Evolutionary conservation across 1,140 invertebrate species (phyloP).

Genomic region (Chrysoperla carnea): DNA sequence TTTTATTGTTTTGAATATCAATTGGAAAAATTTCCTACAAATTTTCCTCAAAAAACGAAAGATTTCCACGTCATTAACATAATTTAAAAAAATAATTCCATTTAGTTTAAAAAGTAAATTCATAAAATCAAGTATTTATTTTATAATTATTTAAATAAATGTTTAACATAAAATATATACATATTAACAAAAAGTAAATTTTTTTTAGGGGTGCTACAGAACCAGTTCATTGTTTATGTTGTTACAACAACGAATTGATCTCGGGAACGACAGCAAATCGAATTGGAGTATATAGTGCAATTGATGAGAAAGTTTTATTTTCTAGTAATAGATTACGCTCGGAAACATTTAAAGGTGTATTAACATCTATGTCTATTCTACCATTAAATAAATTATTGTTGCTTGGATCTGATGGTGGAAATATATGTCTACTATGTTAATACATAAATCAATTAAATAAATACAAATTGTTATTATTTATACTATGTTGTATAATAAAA

Average conservation of each 20-base stretch:
- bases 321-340: slow-evolving; percentile 71
- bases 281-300: slow-evolving; percentile 70
- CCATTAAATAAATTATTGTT: slow-evolving; percentile 77
- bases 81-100: too few relatives aligned
- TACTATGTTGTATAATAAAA: not conserved
- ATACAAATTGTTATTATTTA: not conserved
- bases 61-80: too few relatives aligned
- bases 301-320: slow-evolving; percentile 54
- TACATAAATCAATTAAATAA: slow-evolving; percentile 2
- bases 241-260: slow-evolving; percentile 56
- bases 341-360: slow-evolving; percentile 78
- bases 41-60: too few relatives aligned
- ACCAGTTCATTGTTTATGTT: slow-evolving; percentile 71
- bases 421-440: slow-evolving; percentile 70
- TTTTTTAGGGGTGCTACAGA: slow-evolving; percentile 58
- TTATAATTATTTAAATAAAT: too few relatives aligned
- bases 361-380: slow-evolving; percentile 74
- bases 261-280: slow-evolving; percentile 75
- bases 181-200: too few relatives aligned
- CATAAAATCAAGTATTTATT: too few relatives aligned
- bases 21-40: too few relatives aligned
- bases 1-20: too few relatives aligned
- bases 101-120: too few relatives aligned
- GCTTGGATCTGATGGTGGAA: slow-evolving; percentile 79
- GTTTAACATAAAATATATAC: too few relatives aligned